These are phyloP conservation scores for Fulmarus glacialis DNA, from an alignment of 2,113 vertebrate species.

Conservation along the genomic window DNA sequence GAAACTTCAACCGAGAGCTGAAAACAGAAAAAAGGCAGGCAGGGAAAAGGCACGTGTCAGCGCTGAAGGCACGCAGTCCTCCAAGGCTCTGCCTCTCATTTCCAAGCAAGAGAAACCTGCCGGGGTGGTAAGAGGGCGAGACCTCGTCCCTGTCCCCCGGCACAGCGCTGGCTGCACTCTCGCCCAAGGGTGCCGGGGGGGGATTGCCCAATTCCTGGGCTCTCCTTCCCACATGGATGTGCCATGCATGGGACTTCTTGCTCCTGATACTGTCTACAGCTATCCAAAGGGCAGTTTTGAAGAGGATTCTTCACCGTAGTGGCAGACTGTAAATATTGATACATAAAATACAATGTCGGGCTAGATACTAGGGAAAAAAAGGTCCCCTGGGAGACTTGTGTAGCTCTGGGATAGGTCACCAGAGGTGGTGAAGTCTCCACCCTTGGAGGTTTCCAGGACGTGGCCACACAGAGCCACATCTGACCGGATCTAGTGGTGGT, in stretches of 20 bases:
- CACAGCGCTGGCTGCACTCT: background rate
- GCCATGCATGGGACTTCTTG: no score
- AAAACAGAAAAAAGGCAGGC: background rate
- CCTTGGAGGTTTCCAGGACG: background rate
- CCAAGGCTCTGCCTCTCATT: background rate
- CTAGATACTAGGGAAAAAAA: background rate
- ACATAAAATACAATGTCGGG: background rate
- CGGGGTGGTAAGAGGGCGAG: background rate
- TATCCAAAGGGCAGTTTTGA: background rate
- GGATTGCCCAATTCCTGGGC: background rate
- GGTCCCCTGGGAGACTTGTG: background rate
- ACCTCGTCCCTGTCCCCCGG: background rate
- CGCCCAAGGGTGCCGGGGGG: background rate
- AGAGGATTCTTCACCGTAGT: background rate
- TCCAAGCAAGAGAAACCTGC: background rate
- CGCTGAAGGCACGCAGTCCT: background rate
- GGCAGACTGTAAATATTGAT: background rate
- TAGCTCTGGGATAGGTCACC: background rate
- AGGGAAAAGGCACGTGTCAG: background rate
- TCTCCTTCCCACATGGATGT: background rate
- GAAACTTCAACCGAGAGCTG: background rate
- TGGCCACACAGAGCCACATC: background rate
- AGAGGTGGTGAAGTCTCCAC: background rate
- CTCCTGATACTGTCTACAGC: background rate
- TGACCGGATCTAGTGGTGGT: background rate